phyloP scores from a whole-genome alignment of 2,888 invertebrate genomes.

The Eilema caniola region DNA sequence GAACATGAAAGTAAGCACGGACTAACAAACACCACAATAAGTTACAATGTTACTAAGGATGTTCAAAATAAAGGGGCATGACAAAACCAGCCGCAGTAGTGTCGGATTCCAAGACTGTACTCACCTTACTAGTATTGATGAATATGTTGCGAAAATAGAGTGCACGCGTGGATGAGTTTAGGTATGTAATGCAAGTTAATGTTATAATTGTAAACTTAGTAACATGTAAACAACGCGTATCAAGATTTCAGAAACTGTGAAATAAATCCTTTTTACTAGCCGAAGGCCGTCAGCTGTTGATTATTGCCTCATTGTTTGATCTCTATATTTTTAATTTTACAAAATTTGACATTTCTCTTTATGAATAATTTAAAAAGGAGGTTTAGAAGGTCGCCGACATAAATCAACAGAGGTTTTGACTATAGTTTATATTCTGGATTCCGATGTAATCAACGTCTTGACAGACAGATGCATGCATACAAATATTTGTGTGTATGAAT shows the following conservation, averaged over 20 bases:
- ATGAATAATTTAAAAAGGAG: too few relatives aligned
- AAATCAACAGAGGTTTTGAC: too few relatives aligned
- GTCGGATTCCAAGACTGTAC: constrained; percentile 22
- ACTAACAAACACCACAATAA: background rate
- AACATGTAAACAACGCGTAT: constrained; percentile 5
- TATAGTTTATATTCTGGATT: too few relatives aligned
- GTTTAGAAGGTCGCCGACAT: too few relatives aligned
- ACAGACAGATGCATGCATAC: too few relatives aligned
- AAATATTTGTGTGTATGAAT: too few relatives aligned
- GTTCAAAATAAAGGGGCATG: constrained; percentile 10
- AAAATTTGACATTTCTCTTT: too few relatives aligned
- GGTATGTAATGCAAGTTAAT: constrained; percentile 14
- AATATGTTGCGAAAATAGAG: constrained; percentile 48
- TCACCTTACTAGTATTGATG: constrained; percentile 32
- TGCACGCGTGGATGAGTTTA: constrained; percentile 53
- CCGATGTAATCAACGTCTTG: too few relatives aligned
- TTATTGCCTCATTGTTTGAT: too few relatives aligned
- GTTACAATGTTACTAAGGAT: background rate
- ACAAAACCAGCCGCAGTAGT: constrained; percentile 12
- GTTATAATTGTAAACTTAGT: background rate
- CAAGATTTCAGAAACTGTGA: background rate
- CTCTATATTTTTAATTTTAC: too few relatives aligned
- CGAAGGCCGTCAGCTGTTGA: background rate
- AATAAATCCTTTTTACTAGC: background rate
- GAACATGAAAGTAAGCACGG: background rate